Percentiles rank a stretch among this genome's conserved stretches.
phyloP scores from a whole-genome alignment of 2,888 invertebrate genomes.

The Hoplodrina ambigua region DNA sequence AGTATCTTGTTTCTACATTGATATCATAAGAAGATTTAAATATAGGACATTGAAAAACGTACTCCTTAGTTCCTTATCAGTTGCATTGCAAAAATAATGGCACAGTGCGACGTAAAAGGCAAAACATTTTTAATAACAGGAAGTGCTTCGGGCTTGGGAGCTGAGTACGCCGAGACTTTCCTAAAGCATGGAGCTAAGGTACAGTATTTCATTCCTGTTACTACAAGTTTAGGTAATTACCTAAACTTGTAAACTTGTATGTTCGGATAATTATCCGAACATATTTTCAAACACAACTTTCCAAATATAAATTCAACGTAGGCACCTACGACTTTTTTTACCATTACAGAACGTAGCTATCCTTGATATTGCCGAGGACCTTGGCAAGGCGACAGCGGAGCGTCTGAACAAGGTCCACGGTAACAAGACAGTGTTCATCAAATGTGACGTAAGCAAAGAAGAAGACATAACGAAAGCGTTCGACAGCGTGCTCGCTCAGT shows the following conservation, averaged over 20 bases:
- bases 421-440: conserved; percentile 69
- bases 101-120: conserved; percentile 54
- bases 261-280: too few relatives aligned
- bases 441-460: conserved; percentile 76
- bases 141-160: conserved; percentile 76
- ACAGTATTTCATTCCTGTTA: background rate
- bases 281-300: too few relatives aligned
- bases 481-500: conserved; percentile 64
- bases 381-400: conserved; percentile 65
- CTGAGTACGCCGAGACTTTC: conserved; percentile 68
- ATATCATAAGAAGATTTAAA: conserved; percentile 1
- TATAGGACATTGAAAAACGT: background rate
- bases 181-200: conserved; percentile 72
- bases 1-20: conserved; percentile 18
- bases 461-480: conserved; percentile 67
- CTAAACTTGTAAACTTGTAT: too few relatives aligned
- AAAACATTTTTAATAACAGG: conserved; percentile 75
- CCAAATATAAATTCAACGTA: too few relatives aligned
- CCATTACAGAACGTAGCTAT: conserved; percentile 66
- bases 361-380: conserved; percentile 70
- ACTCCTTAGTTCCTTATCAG: conserved; percentile 15
- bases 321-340: background rate
- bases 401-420: conserved; percentile 67
- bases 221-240: too few relatives aligned
- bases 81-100: conserved; percentile 6